These are phyloP conservation scores for Anguilla pacifica DNA, from an alignment of 2,797 vertebrate genomes.

Conservation along the genomic window DNA sequence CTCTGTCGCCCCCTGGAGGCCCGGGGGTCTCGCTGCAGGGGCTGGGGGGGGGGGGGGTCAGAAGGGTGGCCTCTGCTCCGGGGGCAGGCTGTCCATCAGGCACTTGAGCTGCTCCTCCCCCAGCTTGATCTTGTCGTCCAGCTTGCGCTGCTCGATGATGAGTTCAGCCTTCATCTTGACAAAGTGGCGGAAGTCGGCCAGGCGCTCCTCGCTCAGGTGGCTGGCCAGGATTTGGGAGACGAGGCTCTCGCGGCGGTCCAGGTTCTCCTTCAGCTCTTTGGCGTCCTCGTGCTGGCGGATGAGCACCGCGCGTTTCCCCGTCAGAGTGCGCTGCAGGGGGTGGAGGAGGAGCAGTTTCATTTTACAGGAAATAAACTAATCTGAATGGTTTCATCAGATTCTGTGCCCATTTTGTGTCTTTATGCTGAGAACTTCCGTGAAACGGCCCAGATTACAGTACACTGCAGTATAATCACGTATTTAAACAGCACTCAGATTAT, in stretches of 20 bases:
- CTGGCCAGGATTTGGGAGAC: slow-evolving; percentile 86
- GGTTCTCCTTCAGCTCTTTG: slow-evolving; percentile 95
- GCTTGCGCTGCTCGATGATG: slow-evolving; percentile 95
- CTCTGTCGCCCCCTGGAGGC: slow-evolving; percentile 64
- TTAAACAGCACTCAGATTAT: background rate
- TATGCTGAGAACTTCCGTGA: background rate
- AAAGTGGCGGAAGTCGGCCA: slow-evolving; percentile 95
- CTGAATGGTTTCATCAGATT: background rate
- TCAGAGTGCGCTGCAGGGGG: slow-evolving; percentile 78
- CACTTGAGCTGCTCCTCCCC: slow-evolving; percentile 97
- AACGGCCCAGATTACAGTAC: background rate
- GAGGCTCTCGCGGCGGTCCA: slow-evolving; percentile 87
- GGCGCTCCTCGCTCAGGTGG: slow-evolving; percentile 83
- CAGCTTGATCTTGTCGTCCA: slow-evolving; percentile 97
- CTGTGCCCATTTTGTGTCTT: background rate
- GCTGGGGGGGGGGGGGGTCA: slow-evolving; percentile 45
- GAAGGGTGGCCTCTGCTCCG: slow-evolving; percentile 69
- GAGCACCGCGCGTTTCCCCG: slow-evolving; percentile 89
- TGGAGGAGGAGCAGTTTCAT: background rate
- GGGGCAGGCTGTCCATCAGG: slow-evolving; percentile 89
- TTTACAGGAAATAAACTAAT: background rate
- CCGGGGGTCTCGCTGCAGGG: background rate
- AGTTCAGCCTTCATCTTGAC: slow-evolving; percentile 99
- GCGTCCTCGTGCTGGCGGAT: slow-evolving; percentile 93
- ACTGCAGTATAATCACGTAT: background rate